Evolutionary conservation across 2,113 vertebrate species (phyloP).

Genomic region (Forbesichthys agassizii): DNA sequence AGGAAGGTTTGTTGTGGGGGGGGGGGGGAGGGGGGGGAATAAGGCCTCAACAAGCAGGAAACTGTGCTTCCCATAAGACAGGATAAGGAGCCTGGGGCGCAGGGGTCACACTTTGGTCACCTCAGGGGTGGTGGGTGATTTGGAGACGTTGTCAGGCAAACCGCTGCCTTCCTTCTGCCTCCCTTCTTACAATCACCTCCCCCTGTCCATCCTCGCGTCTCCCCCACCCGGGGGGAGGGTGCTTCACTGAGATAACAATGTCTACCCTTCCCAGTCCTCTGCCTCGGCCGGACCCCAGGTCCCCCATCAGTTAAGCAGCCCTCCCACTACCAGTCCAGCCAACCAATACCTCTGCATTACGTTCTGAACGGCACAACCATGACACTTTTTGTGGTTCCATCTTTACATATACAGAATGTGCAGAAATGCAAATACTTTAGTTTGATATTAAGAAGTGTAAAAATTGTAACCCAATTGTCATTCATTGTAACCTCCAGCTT

Average conservation of each 20-base stretch:
- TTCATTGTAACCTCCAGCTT: too few relatives aligned
- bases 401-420: too few relatives aligned
- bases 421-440: too few relatives aligned
- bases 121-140: neutral
- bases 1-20: too few relatives aligned
- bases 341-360: slow-evolving; percentile 1
- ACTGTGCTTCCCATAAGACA: slow-evolving; percentile 13
- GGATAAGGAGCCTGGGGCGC: slow-evolving; percentile 5
- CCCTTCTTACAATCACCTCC: slow-evolving; percentile 26
- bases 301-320: slow-evolving; percentile 33
- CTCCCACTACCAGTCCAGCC: slow-evolving; percentile 36
- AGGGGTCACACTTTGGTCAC: slow-evolving; percentile 18
- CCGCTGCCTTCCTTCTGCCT: neutral
- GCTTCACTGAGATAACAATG: slow-evolving; percentile 61
- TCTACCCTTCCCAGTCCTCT: slow-evolving; percentile 33
- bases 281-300: slow-evolving; percentile 24
- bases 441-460: too few relatives aligned
- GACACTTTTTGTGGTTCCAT: slow-evolving; percentile 7
- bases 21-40: too few relatives aligned
- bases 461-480: too few relatives aligned
- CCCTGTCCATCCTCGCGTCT: slow-evolving; percentile 13
- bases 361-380: slow-evolving; percentile 10
- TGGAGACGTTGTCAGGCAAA: neutral
- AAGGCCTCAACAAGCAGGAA: slow-evolving; percentile 24
- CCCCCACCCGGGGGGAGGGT: slow-evolving; percentile 29